phyloP scores from a whole-genome alignment of 2,888 invertebrate species.

The Ectemnius lituratus region DNA sequence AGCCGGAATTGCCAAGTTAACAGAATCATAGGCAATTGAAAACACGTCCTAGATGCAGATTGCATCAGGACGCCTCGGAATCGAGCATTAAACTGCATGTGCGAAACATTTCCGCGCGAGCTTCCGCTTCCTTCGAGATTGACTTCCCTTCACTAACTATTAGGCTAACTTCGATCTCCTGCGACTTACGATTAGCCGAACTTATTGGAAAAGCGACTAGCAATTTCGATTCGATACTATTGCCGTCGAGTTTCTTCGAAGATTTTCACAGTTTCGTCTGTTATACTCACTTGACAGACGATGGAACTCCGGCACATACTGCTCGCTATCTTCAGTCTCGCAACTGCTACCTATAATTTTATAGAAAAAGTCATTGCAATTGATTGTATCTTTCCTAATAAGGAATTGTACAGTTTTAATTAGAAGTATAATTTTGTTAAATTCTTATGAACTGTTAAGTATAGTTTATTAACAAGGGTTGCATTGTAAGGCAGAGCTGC shows the following conservation, averaged over 20 bases:
- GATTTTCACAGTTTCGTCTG: not conserved
- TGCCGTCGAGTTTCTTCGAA: not conserved
- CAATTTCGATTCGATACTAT: not conserved
- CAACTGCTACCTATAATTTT: constrained; percentile 79
- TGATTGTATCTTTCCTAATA: too few relatives aligned
- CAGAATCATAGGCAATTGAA: not conserved
- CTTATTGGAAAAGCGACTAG: constrained; percentile 19
- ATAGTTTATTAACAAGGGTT: too few relatives aligned
- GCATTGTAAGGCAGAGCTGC: too few relatives aligned
- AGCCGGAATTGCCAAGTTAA: not conserved
- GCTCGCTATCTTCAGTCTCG: constrained; percentile 80
- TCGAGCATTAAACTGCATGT: constrained; percentile 36
- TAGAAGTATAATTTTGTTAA: too few relatives aligned
- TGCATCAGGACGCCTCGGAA: constrained; percentile 23
- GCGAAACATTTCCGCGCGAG: constrained; percentile 62
- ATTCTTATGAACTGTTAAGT: too few relatives aligned
- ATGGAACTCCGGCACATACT: constrained; percentile 79
- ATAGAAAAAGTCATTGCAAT: constrained; percentile 9
- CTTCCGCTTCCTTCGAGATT: constrained; percentile 62
- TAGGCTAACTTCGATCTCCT: constrained; percentile 17
- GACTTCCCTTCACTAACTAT: constrained; percentile 43
- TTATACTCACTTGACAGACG: constrained; percentile 65
- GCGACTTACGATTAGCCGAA: constrained; percentile 1
- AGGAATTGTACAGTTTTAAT: too few relatives aligned
- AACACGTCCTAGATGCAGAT: constrained; percentile 6